Evolutionary conservation across 2,797 vertebrate species (phyloP).

Genomic region (Sebastes ruberrimus): DNA sequence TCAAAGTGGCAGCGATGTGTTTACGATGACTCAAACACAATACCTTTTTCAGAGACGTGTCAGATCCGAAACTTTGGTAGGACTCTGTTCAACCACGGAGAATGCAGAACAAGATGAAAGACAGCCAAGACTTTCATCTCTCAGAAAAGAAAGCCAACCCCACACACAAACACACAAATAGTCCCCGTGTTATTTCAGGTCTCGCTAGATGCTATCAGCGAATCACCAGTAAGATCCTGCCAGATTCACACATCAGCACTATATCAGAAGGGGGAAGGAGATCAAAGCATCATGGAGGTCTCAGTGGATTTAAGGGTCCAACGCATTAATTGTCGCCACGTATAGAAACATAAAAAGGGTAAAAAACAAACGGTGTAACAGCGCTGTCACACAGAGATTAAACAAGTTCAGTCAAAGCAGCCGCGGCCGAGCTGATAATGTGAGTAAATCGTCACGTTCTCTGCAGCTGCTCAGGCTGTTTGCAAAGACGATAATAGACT

Average conservation of each 20-base stretch:
- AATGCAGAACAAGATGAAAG: constrained; percentile 37
- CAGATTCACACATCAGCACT: constrained; percentile 10
- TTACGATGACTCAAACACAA: constrained; percentile 11
- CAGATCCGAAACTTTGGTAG: constrained; percentile 18
- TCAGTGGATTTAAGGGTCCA: constrained; percentile 12
- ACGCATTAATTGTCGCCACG: constrained; percentile 15
- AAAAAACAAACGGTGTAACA: constrained; percentile 1
- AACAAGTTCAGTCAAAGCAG: constrained; percentile 1
- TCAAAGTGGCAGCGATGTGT: neutral
- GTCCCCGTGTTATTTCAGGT: constrained; percentile 15
- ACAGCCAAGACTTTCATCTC: constrained; percentile 53
- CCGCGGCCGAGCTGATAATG: neutral
- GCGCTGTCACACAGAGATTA: neutral
- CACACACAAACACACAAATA: constrained; percentile 14
- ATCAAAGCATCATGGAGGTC: constrained; percentile 31
- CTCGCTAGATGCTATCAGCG: constrained; percentile 18
- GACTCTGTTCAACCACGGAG: constrained; percentile 19
- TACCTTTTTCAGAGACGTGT: neutral
- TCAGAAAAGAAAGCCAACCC: constrained; percentile 17
- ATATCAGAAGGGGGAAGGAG: neutral
- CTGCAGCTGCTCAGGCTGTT: constrained; percentile 32
- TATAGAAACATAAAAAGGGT: neutral
- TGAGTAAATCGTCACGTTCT: constrained; percentile 16
- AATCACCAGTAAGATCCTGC: constrained; percentile 27
- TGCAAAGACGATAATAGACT: constrained; percentile 25